Percentiles rank a stretch among this genome's conserved stretches.
Conservation (phyloP, 2,113 vertebrate species). For the Isichthys henryi region DNA sequence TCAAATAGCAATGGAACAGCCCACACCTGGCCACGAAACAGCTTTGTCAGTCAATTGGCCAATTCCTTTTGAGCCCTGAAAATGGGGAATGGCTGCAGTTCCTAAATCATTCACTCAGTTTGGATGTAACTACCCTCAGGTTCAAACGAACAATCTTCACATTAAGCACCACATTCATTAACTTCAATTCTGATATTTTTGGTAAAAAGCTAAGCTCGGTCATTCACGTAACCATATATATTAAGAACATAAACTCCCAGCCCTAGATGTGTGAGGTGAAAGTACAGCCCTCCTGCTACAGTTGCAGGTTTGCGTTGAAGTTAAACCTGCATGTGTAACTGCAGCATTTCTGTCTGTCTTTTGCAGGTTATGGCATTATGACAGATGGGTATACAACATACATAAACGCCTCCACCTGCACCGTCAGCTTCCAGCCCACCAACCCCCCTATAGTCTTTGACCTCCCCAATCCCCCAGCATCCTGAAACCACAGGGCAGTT, state of each 20-base stretch:
- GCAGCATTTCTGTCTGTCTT: slow-evolving; percentile 28
- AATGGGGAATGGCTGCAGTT: background rate
- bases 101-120: background rate
- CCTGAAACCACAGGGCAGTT: slow-evolving; percentile 66
- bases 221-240: background rate
- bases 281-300: background rate
- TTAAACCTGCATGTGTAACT: background rate
- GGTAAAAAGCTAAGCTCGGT: background rate
- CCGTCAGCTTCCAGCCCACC: slow-evolving; percentile 96
- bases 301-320: background rate
- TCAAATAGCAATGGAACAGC: background rate
- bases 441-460: slow-evolving; percentile 97
- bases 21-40: background rate
- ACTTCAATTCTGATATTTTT: background rate
- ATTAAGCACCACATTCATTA: background rate
- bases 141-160: background rate
- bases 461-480: slow-evolving; percentile 88
- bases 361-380: slow-evolving; percentile 92
- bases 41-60: background rate
- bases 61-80: background rate
- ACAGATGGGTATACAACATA: slow-evolving; percentile 94
- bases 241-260: background rate
- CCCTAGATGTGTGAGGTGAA: background rate
- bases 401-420: slow-evolving; percentile 92
- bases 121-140: background rate